Evolutionary conservation across 2,113 vertebrate genomes (phyloP).

Genomic region (Protobothrops flavoviridis): DNA sequence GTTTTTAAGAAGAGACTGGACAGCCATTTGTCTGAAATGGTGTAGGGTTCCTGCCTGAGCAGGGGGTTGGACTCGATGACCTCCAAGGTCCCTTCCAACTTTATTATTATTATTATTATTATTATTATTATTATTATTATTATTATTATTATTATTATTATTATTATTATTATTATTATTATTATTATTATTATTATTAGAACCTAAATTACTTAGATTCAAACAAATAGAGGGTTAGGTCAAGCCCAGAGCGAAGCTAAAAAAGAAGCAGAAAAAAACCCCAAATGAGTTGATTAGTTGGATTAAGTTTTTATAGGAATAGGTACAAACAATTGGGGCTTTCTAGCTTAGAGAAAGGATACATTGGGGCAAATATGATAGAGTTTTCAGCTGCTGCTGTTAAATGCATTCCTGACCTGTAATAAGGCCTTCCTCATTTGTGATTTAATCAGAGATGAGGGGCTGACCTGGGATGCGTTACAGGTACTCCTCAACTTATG

Average conservation of each 20-base stretch:
- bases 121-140: too few relatives aligned
- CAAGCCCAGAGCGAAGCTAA: neutral
- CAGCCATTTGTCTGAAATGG: too few relatives aligned
- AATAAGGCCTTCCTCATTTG: neutral
- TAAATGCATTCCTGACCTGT: neutral
- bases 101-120: too few relatives aligned
- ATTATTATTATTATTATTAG: too few relatives aligned
- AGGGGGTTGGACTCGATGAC: too few relatives aligned
- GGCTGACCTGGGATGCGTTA: neutral
- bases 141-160: too few relatives aligned
- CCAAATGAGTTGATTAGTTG: neutral
- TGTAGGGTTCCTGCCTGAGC: too few relatives aligned
- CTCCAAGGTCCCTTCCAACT: too few relatives aligned
- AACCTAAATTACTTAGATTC: neutral
- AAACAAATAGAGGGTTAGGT: neutral
- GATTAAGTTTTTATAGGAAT: neutral
- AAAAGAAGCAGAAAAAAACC: neutral
- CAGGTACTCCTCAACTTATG: neutral
- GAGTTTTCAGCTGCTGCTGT: neutral
- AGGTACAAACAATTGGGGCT: neutral
- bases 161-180: too few relatives aligned
- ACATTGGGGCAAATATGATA: too few relatives aligned
- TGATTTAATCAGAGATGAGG: neutral
- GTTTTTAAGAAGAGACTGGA: too few relatives aligned
- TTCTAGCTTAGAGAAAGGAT: too few relatives aligned